Evolutionary conservation across 2,113 vertebrate genomes (phyloP).

Genomic region (Haemorhous mexicanus): DNA sequence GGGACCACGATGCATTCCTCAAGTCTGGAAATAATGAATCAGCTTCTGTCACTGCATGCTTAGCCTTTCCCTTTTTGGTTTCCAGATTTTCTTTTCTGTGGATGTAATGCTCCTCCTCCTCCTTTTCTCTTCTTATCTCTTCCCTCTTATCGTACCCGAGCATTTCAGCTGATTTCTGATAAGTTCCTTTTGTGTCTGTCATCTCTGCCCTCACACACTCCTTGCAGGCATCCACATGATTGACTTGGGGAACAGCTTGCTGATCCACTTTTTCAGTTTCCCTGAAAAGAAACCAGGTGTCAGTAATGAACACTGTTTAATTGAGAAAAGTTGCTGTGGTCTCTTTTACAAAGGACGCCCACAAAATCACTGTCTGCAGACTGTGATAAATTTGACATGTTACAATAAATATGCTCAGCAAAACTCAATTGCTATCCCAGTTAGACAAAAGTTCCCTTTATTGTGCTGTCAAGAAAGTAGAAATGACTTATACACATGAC

Average conservation of each 20-base stretch:
- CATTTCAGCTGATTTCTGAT: conserved; percentile 68
- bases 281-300: conserved; percentile 68
- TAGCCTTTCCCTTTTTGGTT: conserved; percentile 75
- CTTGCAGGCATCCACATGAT: conserved; percentile 79
- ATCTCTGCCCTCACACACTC: conserved; percentile 72
- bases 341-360: background rate
- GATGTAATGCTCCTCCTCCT: conserved; percentile 68
- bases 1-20: conserved; percentile 65
- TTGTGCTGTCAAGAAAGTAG: background rate
- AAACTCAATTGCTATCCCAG: background rate
- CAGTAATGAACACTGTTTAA: background rate
- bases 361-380: background rate
- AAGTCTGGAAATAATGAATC: conserved; percentile 79
- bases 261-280: conserved; percentile 79
- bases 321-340: background rate
- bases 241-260: conserved; percentile 83
- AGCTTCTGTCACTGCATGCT: conserved; percentile 64
- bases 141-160: conserved; percentile 63
- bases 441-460: background rate
- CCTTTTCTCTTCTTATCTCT: conserved; percentile 69
- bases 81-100: conserved; percentile 78
- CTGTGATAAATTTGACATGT: background rate
- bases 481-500: background rate
- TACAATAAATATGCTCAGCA: background rate
- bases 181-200: conserved; percentile 66